phyloP scores from a whole-genome alignment of 1,140 invertebrate genomes.

The Littorina saxatilis region DNA sequence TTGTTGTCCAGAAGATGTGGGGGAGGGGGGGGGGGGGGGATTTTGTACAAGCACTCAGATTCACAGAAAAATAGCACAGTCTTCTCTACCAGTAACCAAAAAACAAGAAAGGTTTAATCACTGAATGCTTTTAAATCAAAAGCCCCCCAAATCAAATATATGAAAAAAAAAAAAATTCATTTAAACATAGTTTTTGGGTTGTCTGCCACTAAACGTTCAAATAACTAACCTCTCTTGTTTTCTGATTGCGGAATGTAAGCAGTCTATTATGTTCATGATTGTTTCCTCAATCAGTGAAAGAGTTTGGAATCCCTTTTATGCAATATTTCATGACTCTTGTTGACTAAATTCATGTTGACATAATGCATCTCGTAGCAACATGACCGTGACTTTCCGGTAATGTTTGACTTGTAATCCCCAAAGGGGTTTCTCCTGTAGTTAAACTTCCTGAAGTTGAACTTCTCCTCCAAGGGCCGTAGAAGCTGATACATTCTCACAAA shows the following conservation, averaged over 20 bases:
- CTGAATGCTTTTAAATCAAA: neutral
- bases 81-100: neutral
- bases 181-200: neutral
- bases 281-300: conserved; percentile 43
- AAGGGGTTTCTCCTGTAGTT: conserved; percentile 63
- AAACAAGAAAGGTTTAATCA: no score
- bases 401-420: conserved; percentile 52
- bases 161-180: no score
- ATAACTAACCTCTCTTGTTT: no score
- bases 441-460: conserved; percentile 57
- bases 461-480: conserved; percentile 45
- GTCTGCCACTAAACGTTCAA: no score
- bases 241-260: no score
- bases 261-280: conserved; percentile 3
- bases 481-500: conserved; percentile 59
- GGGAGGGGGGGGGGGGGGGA: no score
- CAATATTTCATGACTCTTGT: conserved; percentile 46
- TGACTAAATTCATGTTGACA: conserved; percentile 60
- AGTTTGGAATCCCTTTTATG: conserved; percentile 44
- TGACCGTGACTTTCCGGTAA: conserved; percentile 43
- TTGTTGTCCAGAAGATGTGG: no score
- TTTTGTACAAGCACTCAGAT: no score
- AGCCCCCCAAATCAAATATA: neutral
- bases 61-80: no score
- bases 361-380: conserved; percentile 64